These are phyloP conservation scores for Acestrorhynchus altus DNA, from an alignment of 2,797 vertebrate genomes.

Conservation along the genomic window DNA sequence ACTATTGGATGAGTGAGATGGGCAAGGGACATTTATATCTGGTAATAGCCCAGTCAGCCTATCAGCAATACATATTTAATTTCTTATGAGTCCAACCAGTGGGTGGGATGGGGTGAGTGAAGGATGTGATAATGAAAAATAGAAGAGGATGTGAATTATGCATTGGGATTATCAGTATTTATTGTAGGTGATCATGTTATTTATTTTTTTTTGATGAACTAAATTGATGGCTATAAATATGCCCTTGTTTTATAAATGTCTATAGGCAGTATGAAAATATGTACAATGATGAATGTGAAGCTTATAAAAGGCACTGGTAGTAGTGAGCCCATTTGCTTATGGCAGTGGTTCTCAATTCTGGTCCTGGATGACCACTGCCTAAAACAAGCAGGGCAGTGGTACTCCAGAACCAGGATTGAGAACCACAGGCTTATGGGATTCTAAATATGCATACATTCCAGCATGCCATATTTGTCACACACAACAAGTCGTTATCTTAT, in stretches of 20 bases:
- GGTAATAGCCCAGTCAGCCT: slow-evolving; percentile 71
- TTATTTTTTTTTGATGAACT: no score
- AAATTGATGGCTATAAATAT: not conserved
- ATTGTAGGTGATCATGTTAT: not conserved
- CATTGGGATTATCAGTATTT: not conserved
- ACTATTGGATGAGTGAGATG: slow-evolving; percentile 64
- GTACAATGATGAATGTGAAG: not conserved
- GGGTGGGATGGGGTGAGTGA: not conserved
- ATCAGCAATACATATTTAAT: slow-evolving; percentile 78
- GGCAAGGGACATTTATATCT: slow-evolving; percentile 72
- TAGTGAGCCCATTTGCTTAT: not conserved
- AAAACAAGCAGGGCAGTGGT: no score
- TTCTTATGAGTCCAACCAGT: slow-evolving; percentile 61
- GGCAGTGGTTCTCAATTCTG: no score
- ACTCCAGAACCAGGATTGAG: no score
- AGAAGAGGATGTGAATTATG: not conserved
- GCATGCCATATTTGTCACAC: slow-evolving; percentile 19
- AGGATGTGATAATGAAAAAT: slow-evolving; percentile 32
- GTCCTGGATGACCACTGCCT: no score
- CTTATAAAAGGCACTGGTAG: not conserved
- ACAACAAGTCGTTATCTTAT: slow-evolving; percentile 71
- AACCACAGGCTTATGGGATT: slow-evolving; percentile 13
- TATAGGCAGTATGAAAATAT: not conserved
- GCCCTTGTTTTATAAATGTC: not conserved
- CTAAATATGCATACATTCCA: slow-evolving; percentile 54